Evolutionary conservation across 2,888 invertebrate species (phyloP).

Genomic region (Tribolium freemani): DNA sequence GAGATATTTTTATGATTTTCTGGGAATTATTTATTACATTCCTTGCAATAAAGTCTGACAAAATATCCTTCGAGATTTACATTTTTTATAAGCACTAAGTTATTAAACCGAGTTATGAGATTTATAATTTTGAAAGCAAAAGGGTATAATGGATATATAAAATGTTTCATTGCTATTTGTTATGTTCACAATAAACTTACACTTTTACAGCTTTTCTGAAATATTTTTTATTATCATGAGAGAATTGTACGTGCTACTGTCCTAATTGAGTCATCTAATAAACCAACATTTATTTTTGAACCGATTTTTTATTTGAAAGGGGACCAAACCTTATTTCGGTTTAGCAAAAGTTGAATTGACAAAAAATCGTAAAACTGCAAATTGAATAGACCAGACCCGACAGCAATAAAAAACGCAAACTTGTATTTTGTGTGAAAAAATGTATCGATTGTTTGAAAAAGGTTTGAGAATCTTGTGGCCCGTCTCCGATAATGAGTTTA

Average conservation of each 20-base stretch:
- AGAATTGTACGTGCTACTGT: background rate
- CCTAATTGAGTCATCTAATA: background rate
- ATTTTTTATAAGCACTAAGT: background rate
- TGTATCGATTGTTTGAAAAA: background rate
- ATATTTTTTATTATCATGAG: background rate
- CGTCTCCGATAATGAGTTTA: slow-evolving; percentile 35
- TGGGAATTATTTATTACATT: background rate
- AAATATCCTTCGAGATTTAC: background rate
- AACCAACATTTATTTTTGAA: background rate
- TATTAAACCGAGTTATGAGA: background rate
- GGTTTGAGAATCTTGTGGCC: background rate
- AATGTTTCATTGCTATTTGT: slow-evolving; percentile 12
- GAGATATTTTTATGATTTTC: too few relatives aligned
- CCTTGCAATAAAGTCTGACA: background rate
- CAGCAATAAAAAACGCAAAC: background rate
- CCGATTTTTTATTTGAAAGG: too few relatives aligned
- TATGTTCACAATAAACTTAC: background rate
- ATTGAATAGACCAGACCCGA: background rate
- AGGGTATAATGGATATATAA: slow-evolving; percentile 8
- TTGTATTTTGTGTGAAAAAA: background rate
- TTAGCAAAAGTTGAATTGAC: background rate
- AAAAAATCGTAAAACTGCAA: slow-evolving; percentile 2
- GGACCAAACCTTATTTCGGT: slow-evolving; percentile 4
- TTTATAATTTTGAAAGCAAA: background rate
- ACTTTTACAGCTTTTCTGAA: background rate